Evolutionary conservation across 2,888 invertebrate species (phyloP), one percentile per base, ranked within the genome.

Genomic region (Tetranychus truncatus): DNA sequence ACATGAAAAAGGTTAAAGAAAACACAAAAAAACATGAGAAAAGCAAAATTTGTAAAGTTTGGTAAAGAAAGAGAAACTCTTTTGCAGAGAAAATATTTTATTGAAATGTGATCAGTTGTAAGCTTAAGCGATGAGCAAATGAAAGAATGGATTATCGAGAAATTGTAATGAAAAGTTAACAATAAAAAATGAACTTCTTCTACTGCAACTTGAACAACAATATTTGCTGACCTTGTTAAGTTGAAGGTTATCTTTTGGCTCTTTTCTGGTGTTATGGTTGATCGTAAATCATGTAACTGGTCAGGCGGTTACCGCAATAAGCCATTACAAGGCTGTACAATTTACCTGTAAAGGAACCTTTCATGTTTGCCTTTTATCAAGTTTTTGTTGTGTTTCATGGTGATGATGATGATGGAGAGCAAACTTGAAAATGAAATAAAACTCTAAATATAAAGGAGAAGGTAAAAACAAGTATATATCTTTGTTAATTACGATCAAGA

Each of bases 221-320:
- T 2, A 55, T 15, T 15, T 15, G 55, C 15, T 55, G 9, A 55
- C 15, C 55, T 15, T 55, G 55, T 55, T 55, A 55, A 55, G 55
- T 55, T 55, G 55, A 55, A 55, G 55, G 55, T 55, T 55, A 55
- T 55, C 9, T 55, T 15, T 55, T 55, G 9, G 15, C 55, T 15
- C 15, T 55, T 55, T 55, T 15, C 7, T 15, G 15, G 9, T 15
- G 9, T 55, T 15, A 55, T 55, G 11, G 5, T 55, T 55, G 55
- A 55, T 55, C 55, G 55, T 55, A 55, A 55, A 55, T 55, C 55
- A 55, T 55, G 55, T 55, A 55, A 55, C 55, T 55, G 55, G 55
- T 55, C 55, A 55, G 55, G 55, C 55, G 55, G 55, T 55, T 55
- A 55, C 55, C 55, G 55, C 55, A 55, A 55, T 55, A 55, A 6